phyloP scores from a whole-genome alignment of 2,113 vertebrate genomes.

The Donacobius atricapilla region DNA sequence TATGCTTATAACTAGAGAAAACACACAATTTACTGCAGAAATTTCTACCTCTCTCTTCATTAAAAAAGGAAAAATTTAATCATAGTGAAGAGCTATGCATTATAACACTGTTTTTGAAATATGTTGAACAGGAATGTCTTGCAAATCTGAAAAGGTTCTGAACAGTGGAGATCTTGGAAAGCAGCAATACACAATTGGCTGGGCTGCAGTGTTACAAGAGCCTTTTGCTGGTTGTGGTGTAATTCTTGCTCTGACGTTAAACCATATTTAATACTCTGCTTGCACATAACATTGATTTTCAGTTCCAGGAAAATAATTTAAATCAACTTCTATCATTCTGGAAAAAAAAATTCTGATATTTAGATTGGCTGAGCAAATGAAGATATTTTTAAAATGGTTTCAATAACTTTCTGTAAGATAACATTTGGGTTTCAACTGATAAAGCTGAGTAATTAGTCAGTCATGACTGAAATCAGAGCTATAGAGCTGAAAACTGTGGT shows the following conservation, averaged over 20 bases:
- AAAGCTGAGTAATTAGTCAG: background rate
- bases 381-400: background rate
- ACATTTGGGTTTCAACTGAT: conserved; percentile 6
- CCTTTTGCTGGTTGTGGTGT: background rate
- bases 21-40: background rate
- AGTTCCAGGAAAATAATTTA: background rate
- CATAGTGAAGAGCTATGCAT: background rate
- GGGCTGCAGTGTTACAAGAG: background rate
- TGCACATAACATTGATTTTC: background rate
- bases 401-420: background rate
- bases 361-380: conserved; percentile 3
- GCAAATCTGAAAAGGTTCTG: background rate
- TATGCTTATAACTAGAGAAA: background rate
- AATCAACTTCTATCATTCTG: background rate
- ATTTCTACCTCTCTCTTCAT: background rate
- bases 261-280: background rate
- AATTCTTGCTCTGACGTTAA: background rate
- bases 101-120: background rate
- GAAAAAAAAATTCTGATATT: background rate
- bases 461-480: background rate
- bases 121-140: background rate
- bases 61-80: background rate
- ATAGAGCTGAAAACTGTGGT: background rate
- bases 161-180: background rate
- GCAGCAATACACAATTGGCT: rapidly evolving